Evolutionary conservation across 2,797 vertebrate genomes (phyloP).

Genomic region (Podarcis lilfordi): DNA sequence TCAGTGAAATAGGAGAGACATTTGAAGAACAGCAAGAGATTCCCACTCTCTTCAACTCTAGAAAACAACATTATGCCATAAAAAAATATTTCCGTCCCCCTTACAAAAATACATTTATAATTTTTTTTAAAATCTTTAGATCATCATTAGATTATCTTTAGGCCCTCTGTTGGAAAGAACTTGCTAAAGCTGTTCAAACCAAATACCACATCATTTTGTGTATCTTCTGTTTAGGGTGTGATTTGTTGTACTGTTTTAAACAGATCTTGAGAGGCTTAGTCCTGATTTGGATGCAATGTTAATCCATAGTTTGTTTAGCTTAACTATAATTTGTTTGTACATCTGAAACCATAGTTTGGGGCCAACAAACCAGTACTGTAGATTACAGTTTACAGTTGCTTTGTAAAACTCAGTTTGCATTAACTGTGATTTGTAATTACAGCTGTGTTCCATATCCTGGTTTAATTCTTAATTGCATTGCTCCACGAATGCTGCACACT

Average conservation of each 20-base stretch:
- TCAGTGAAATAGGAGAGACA: constrained; percentile 84
- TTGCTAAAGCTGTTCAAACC: neutral
- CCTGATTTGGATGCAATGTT: neutral
- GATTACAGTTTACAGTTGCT: neutral
- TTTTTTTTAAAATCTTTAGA: neutral
- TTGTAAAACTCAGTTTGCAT: neutral
- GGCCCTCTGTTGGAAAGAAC: neutral
- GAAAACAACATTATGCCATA: constrained; percentile 43
- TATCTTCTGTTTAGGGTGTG: neutral
- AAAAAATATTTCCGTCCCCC: neutral
- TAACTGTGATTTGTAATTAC: neutral
- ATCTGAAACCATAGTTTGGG: neutral
- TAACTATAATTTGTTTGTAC: neutral
- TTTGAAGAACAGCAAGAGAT: constrained; percentile 86
- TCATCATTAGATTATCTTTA: neutral
- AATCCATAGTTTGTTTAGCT: neutral
- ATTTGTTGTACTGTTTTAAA: neutral
- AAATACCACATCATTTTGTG: neutral
- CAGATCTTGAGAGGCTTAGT: neutral
- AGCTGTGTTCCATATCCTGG: neutral
- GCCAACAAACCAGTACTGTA: neutral
- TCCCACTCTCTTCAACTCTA: constrained; percentile 84
- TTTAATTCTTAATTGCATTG: neutral
- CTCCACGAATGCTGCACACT: neutral
- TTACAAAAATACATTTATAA: neutral